Evolutionary conservation across 2,797 vertebrate species (phyloP).

Genomic region (Cryptoprocta ferox): DNA sequence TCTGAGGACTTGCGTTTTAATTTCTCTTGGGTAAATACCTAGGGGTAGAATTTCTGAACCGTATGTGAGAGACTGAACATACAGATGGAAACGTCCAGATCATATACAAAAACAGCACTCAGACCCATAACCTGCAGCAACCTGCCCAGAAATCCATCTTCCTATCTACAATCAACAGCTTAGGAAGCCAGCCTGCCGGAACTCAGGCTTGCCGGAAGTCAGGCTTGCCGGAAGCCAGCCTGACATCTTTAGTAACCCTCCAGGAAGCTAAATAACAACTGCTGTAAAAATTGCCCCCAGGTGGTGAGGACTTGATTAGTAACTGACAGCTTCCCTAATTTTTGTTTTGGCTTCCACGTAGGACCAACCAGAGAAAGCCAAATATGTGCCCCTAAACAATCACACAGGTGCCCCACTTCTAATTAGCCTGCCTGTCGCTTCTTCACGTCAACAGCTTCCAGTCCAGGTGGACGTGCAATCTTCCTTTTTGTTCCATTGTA

Average conservation of each 20-base stretch:
- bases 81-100: neutral
- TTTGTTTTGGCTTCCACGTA: neutral
- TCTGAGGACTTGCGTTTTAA: neutral
- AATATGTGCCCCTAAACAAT: neutral
- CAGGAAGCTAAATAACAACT: neutral
- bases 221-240: neutral
- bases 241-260: neutral
- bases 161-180: neutral
- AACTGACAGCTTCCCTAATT: neutral
- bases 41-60: neutral
- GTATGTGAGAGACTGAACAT: neutral
- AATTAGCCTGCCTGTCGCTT: neutral
- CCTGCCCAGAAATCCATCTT: neutral
- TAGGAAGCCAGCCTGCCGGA: too few relatives aligned
- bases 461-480: rapidly evolving
- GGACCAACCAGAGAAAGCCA: neutral
- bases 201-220: neutral
- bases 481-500: neutral
- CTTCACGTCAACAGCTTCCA: too few relatives aligned
- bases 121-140: neutral
- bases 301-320: neutral
- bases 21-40: neutral
- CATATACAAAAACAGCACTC: neutral
- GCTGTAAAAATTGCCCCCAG: neutral
- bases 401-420: rapidly evolving